Evolutionary conservation across 2,888 invertebrate genomes (phyloP), one percentile per base, ranked within the genome.

Genomic region (Herminia tarsipennalis): DNA sequence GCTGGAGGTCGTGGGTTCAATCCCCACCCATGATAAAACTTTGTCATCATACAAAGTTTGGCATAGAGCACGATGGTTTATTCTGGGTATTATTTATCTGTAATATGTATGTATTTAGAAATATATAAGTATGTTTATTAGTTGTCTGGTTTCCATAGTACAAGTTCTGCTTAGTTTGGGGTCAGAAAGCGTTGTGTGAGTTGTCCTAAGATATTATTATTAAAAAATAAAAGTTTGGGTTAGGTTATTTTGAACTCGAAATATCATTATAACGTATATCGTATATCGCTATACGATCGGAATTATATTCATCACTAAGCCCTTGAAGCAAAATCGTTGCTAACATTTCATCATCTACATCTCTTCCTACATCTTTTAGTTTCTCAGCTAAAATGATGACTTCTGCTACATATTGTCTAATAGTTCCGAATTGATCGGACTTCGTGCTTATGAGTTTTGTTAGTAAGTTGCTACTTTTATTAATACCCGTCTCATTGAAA

Each of bases 301-400:
- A 2, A 20, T 8, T 14, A 18, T 27, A 37, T 13, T 37, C 20
- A 20, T 18, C 4, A 5, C 12, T 25, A 20, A 27, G 27, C 16
- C 36, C 27, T 28, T 27, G 36, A 18, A 37, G 36, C 13, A 37
- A 20, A 24, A 37, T 25, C 13, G 20, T 18, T 3, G 36, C 36
- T 2, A 37, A 12, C 1, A 37, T 18, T 17, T 37, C 36, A 20
- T 37, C 36, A 12, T 37, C 20, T 0, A 37, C 18, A 18, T 37
- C 36, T 27, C 20, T 37, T n/a, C 6, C 36, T 8, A 37, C 6
- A n/a, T 18, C 27, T 12, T 21, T 33, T n/a, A 33, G 13, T 21
- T 33, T 18, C 3, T 33, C 20, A 4, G 33, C 21, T 8, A 8
- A 1, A 1, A 8, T 13, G 13, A 33, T 33, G 3, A 33, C 21